Conservation (phyloP, 2,113 vertebrate genomes). For the Festucalex cinctus region DNA sequence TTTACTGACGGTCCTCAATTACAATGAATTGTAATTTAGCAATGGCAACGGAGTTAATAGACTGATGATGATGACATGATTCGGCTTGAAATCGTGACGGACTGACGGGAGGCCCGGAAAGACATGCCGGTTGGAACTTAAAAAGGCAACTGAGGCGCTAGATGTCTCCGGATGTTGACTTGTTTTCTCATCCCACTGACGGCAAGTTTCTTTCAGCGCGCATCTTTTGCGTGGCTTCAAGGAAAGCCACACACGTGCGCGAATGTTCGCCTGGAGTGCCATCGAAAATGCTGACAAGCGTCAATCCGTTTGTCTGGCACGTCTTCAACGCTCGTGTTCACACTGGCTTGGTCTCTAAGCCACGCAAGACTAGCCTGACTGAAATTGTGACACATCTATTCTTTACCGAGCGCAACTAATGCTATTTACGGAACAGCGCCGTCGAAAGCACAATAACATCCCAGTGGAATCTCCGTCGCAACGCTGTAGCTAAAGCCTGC, state of each 20-base stretch:
- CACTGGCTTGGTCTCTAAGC: slow-evolving; percentile 57
- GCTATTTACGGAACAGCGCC: slow-evolving; percentile 65
- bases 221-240: slow-evolving; percentile 26
- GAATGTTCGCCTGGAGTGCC: slow-evolving; percentile 42
- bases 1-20: too few relatives aligned
- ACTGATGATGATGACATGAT: too few relatives aligned
- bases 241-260: slow-evolving; percentile 37
- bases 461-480: slow-evolving; percentile 41
- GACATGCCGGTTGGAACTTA: not conserved
- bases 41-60: too few relatives aligned
- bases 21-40: too few relatives aligned
- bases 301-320: slow-evolving; percentile 63
- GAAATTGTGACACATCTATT: slow-evolving; percentile 71
- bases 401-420: slow-evolving; percentile 67
- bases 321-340: slow-evolving; percentile 35
- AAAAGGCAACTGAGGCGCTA: not conserved
- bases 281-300: slow-evolving; percentile 64
- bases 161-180: slow-evolving; percentile 36
- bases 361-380: slow-evolving; percentile 55
- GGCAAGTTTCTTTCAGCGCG: slow-evolving; percentile 47
- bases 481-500: slow-evolving; percentile 59
- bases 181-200: slow-evolving; percentile 22
- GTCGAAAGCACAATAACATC: slow-evolving; percentile 55
- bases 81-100: too few relatives aligned
- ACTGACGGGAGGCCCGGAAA: too few relatives aligned